Conservation (phyloP, 1,140 invertebrate genomes). For the Maconellicoccus hirsutus region DNA sequence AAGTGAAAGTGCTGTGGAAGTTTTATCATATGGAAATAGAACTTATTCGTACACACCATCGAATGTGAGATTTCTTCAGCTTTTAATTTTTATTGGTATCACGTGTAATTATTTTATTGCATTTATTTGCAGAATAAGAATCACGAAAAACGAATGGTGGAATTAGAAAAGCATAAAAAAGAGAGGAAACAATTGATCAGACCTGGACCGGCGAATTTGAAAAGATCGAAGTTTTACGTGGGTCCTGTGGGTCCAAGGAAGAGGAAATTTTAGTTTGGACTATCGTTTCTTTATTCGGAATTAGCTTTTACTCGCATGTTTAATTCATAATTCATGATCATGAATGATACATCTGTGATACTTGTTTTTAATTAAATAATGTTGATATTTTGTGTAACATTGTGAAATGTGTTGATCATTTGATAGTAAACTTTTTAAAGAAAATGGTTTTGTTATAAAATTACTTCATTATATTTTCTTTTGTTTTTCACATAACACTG, state of each 20-base stretch:
- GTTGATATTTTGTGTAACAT: no score
- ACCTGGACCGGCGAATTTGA: slow-evolving; percentile 26
- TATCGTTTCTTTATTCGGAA: no score
- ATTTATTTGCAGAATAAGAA: slow-evolving; percentile 26
- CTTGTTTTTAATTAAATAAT: no score
- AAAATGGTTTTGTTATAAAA: no score
- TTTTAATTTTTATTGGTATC: background rate
- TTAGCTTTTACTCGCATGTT: no score
- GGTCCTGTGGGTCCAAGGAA: slow-evolving; percentile 26
- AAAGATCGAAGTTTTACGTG: slow-evolving; percentile 28
- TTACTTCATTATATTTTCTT: no score
- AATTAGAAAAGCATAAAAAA: slow-evolving; percentile 27
- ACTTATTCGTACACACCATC: slow-evolving; percentile 29
- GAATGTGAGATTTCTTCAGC: slow-evolving; percentile 27
- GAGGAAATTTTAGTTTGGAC: background rate
- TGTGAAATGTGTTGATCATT: no score
- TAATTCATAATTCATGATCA: no score
- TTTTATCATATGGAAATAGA: slow-evolving; percentile 29
- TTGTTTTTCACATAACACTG: no score
- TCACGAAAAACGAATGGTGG: slow-evolving; percentile 19
- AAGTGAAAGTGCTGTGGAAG: slow-evolving; percentile 26
- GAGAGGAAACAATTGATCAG: slow-evolving; percentile 27
- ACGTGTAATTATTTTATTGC: background rate
- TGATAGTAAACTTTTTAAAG: no score
- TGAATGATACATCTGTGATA: no score